These are phyloP conservation scores for Lophotriccus pileatus DNA, from an alignment of 2,797 vertebrate species.

Conservation along the genomic window DNA sequence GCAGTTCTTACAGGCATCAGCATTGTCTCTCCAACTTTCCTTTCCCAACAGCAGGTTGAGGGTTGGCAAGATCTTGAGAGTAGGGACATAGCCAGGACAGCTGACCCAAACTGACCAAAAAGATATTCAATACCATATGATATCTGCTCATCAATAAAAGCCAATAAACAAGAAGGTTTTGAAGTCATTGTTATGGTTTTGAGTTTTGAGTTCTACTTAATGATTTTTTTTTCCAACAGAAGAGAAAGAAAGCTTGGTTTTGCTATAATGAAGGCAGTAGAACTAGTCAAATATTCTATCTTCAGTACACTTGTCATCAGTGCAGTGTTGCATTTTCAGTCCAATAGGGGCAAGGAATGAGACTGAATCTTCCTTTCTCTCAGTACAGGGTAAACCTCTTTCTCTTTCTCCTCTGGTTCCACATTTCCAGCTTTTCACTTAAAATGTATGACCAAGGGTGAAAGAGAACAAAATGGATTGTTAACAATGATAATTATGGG, in stretches of 20 bases:
- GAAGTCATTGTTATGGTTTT: background rate
- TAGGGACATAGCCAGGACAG: background rate
- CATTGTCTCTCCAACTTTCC: background rate
- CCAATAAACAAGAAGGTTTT: background rate
- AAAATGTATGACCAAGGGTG: background rate
- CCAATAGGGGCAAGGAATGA: background rate
- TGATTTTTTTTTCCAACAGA: background rate
- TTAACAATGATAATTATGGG: slow-evolving; percentile 8
- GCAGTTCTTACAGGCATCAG: background rate
- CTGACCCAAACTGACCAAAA: background rate
- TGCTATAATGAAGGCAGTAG: background rate
- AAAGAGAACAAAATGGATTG: background rate
- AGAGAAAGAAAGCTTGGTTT: background rate
- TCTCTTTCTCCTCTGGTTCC: background rate
- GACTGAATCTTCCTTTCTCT: background rate
- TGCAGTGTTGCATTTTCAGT: background rate
- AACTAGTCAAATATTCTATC: background rate
- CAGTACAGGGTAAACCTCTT: background rate
- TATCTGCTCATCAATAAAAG: background rate
- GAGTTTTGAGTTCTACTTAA: background rate
- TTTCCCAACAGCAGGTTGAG: background rate
- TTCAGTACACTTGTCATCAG: background rate
- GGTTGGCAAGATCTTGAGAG: background rate
- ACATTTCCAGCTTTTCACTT: slow-evolving; percentile 9
- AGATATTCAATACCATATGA: background rate